Base-by-base conservation (phyloP, 2,113 vertebrate species). In the Nansenia antarctica region DNA sequence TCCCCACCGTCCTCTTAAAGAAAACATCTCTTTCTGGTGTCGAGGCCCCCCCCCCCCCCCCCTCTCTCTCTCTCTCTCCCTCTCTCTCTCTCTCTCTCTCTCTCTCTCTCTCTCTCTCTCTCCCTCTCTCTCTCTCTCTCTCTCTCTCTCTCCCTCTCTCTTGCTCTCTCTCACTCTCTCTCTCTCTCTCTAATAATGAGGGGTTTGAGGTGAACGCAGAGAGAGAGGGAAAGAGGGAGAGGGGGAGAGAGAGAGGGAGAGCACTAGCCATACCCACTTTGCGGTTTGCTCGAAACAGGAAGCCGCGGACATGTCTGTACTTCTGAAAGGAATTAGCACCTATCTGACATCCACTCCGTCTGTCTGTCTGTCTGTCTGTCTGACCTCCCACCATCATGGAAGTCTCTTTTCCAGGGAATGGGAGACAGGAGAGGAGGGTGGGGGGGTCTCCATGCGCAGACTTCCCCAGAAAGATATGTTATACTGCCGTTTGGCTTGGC, bases 401-500 rank as follows among this genome's bases (percentile, higher is more conserved):
- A 69, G 63, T 79, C 34, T 62, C 65, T 58, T 55, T 73, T 62
- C 49, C 76, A 74, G 66, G 80, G 70, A 32, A 47, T 63, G 49
- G 54, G 58, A 77, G 35, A 27, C 26, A 27, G 12, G 37, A 24
- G 29, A 31, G 54, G 62, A 70, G 58, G 52, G 24, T 27, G 9
- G 14, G 11, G 12, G 14, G 61, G 55, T 65, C 42, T 57, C 53
- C 52, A 75, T 67, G 22, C 22, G 58, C 42, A 55, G 18, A 9
- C 30, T n/a, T 34, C 52, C 42, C 18, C 30, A 31, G 42, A 74
- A 81, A 73, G 59, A 79, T 72, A 45, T 79, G 73, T 70, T 79
- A 66, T 73, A 72, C 64, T 72, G 73, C 68, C 81, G 79, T 83
- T 73, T 82, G 69, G 72, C 70, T 84, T 45, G 62, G 63, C 20